phyloP scores from a whole-genome alignment of 2,113 vertebrate species.

The Camelus bactrianus region DNA sequence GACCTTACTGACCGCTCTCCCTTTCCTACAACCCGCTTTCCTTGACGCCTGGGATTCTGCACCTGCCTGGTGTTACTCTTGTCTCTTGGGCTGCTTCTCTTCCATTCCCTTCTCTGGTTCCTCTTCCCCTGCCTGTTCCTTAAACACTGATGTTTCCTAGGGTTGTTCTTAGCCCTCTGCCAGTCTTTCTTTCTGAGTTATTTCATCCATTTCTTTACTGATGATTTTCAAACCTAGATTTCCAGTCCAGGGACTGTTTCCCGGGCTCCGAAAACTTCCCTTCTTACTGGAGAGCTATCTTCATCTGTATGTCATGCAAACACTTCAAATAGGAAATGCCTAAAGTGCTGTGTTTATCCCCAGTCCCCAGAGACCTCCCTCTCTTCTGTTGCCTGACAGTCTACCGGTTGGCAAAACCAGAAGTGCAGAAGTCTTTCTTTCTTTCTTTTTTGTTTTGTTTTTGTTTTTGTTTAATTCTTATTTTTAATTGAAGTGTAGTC shows the following conservation, averaged over 20 bases:
- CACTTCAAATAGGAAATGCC: neutral
- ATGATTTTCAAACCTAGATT: neutral
- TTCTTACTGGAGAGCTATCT: neutral
- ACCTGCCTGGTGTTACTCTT: neutral
- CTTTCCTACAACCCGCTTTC: neutral
- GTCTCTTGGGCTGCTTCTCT: neutral
- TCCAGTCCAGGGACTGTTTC: constrained; percentile 7
- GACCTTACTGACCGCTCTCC: neutral
- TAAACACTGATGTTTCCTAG: neutral
- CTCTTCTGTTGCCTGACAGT: neutral
- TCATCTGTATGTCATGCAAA: neutral
- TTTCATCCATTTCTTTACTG: constrained; percentile 30
- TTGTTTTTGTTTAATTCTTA: too few species aligned
- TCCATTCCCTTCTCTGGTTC: neutral
- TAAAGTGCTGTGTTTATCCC: neutral
- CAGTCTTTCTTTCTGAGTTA: neutral
- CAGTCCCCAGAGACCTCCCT: neutral
- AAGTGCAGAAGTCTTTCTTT: neutral
- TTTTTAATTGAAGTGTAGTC: too few species aligned
- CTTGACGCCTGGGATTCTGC: neutral
- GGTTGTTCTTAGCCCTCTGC: neutral
- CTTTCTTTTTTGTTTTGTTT: too few species aligned
- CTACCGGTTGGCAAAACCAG: neutral
- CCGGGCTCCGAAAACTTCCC: neutral
- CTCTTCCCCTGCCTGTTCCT: neutral